Base-by-base conservation (phyloP, 2,888 invertebrate species). In the Aspidapion aeneum region DNA sequence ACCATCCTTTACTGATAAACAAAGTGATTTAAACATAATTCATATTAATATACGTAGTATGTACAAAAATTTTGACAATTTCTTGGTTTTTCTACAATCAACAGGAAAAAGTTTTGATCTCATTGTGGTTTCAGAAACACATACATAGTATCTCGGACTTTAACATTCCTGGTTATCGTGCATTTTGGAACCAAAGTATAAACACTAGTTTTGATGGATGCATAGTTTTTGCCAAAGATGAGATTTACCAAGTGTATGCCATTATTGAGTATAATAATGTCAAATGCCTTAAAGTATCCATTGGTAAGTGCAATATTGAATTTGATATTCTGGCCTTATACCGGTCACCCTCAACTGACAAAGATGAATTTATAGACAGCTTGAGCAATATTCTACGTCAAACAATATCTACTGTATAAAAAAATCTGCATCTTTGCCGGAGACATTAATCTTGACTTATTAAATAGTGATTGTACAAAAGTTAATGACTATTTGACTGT, bases 171-270 rank as follows among this genome's bases (percentile, higher is more conserved):
- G 59, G 55, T 12, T 63, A 58, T 48, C 48, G 7, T 20, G 18
- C 58, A 55, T 55, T 49, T n/a, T n/a, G n/a, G n/a, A n/a, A n/a
- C n/a, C n/a, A n/a, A n/a, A n/a, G n/a, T n/a, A n/a, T n/a, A n/a
- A 16, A 55, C 18, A 61, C 55, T 21, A 61, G 22, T n/a, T 61
- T 18, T 57, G 61, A 63, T 55, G 63, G 63, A 2, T 63, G 60
- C 48, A 54, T 57, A 19, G 54, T 61, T 7, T 61, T 54, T 57
- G 57, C 20, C n/a, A 60, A 56, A 19, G 16, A 56, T 9, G 20
- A 57, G 12, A 21, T 17, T 18, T 56, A n/a, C 18, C 12, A 12
- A 17, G 48, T 56, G 9, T 22, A 21, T 35, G 18, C 35, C 1
- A 12, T 61, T 2, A 18, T 61, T 5, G 50, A 12, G 17, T 55